Evolutionary conservation across 2,888 invertebrate species (phyloP).

Genomic region (Mactromeris polynyma): DNA sequence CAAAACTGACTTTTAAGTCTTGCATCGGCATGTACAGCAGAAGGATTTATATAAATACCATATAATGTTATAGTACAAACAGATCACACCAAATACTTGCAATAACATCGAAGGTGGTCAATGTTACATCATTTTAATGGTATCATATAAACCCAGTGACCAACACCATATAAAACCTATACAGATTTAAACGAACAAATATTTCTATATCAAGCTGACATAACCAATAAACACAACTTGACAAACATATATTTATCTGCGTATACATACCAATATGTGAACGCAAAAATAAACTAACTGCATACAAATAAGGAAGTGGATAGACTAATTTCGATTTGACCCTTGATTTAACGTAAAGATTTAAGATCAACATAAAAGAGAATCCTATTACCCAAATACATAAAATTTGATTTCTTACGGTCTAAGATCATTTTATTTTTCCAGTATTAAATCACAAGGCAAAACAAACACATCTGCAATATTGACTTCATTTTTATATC

Average conservation of each 20-base stretch:
- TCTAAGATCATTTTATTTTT: conserved; percentile 1
- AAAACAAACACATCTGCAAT: not conserved
- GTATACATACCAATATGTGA: too few relatives aligned
- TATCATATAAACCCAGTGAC: not conserved
- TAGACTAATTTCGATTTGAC: too few relatives aligned
- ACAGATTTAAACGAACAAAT: too few relatives aligned
- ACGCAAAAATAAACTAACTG: too few relatives aligned
- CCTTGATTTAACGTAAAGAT: not conserved
- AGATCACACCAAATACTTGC: not conserved
- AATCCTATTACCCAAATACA: not conserved
- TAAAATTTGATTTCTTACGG: not conserved
- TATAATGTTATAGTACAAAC: not conserved
- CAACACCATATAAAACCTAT: not conserved
- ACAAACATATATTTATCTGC: not conserved
- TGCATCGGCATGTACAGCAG: not conserved
- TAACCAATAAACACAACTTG: too few relatives aligned
- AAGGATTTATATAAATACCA: not conserved
- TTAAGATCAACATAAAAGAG: not conserved
- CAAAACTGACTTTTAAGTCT: not conserved
- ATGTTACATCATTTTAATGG: not conserved
- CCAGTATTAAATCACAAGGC: not conserved
- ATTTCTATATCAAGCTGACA: too few relatives aligned
- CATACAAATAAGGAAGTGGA: too few relatives aligned
- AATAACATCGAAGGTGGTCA: not conserved
- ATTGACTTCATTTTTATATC: not conserved